A percentile compares a stretch with the other conserved stretches of the same genome.
These are phyloP conservation scores for Steinernema feltiae DNA, from an alignment of 1,140 invertebrate genomes.

Conservation along the genomic window DNA sequence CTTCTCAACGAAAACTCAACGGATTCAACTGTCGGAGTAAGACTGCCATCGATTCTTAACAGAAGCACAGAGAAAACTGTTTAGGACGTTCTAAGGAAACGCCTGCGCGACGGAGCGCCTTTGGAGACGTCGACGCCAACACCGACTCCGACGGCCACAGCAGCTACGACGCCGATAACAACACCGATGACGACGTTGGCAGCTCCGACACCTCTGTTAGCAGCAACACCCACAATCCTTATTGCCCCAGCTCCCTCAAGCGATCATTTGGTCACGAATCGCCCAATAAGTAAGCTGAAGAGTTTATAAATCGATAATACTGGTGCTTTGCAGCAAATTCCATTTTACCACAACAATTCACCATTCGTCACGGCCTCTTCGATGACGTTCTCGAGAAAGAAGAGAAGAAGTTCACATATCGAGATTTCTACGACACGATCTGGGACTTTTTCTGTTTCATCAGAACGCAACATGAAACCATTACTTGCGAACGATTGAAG, in stretches of 20 bases:
- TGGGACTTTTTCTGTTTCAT: constrained; percentile 11
- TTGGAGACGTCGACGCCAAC: not conserved
- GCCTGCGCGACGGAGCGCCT: not conserved
- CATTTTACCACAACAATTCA: not conserved
- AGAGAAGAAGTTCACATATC: not conserved
- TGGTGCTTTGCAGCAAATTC: not conserved
- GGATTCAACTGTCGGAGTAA: not conserved
- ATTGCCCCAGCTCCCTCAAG: no score
- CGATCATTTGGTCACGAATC: not conserved
- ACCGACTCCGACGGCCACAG: not conserved
- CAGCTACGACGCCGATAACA: no score
- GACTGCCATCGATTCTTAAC: not conserved
- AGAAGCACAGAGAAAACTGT: not conserved
- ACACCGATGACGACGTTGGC: no score
- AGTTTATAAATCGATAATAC: not conserved
- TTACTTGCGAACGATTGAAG: not conserved
- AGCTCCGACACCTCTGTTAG: no score
- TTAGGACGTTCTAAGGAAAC: constrained; percentile 2
- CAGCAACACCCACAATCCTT: no score
- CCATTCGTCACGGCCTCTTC: not conserved
- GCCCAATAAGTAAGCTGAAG: not conserved
- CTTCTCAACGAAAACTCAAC: not conserved
- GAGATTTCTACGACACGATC: not conserved
- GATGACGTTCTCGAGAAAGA: not conserved
- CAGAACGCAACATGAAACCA: not conserved